Base-by-base conservation (phyloP, 64 coral and sea anemone species). In the Stichodactyla mertensii region DNA sequence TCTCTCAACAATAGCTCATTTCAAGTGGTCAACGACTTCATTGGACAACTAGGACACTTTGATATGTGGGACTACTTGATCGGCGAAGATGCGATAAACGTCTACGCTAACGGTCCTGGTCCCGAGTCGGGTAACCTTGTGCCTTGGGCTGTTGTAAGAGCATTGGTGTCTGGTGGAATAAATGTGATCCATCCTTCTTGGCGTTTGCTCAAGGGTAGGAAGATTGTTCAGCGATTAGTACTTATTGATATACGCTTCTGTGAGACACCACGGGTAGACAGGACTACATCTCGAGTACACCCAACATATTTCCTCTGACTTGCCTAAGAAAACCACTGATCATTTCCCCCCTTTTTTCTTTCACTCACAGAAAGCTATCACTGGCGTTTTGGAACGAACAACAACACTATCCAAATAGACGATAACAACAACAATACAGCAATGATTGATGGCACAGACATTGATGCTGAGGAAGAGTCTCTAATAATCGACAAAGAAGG, bases 31-130 rank as follows among this genome's bases (percentile, higher is more conserved):
- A 4, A 55, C 19, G 13, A 81, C 15, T 81, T 81, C 31, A 85
- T 85, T 62, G 82, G 82, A 7, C 61, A 85, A 24, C 52, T 90
- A 15, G 31, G 77, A 0, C 71, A 85, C 83, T 24, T 90, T 11
- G 69, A 85, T 64, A 20, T 90, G 55, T 90, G 89, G 89, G 89
- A 90, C 53, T 54, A 57, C 12, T 23, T 77, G 22, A 14, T 57
- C 10, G 13, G 18, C 10, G 54, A 74, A 7, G 52, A 18, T 62
- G 18, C 20, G 8, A 85, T 90, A 45, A 24, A 45, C 54, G 71
- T 9, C 22, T 31, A 77, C 3, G 62, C 83, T 20, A 55, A 26
- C 7, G 64, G 52, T 9, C 70, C 64, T 6, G 13, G 69, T 18
- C n/a, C 57, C 10, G 26, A 85, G 67, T 55, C 54, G 20, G 89